Evolutionary conservation across 2,113 vertebrate genomes (phyloP).

Genomic region (Mustelus asterias): DNA sequence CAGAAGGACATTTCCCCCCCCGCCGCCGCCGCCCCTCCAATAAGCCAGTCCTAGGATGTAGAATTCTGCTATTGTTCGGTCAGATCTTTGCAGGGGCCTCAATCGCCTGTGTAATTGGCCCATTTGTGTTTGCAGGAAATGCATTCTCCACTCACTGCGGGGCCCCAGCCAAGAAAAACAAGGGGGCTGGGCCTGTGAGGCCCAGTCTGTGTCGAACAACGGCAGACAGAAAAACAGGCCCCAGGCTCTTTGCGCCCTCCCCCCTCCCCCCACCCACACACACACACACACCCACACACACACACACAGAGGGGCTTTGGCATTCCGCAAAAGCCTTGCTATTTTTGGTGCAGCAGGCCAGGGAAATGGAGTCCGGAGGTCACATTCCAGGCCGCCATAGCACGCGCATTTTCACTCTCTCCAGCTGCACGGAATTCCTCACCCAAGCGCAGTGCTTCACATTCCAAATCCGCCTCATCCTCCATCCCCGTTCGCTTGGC

Average conservation of each 20-base stretch:
- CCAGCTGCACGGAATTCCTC: not conserved
- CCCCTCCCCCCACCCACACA: no score
- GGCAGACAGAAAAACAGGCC: not conserved
- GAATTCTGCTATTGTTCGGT: not conserved
- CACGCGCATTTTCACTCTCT: not conserved
- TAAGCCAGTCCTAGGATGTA: not conserved
- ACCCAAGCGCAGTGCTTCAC: not conserved
- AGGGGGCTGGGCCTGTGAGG: not conserved
- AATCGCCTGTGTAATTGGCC: not conserved
- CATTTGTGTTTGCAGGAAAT: not conserved
- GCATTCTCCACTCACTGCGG: not conserved
- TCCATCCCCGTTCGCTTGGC: not conserved
- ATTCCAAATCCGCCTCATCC: not conserved
- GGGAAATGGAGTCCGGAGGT: not conserved
- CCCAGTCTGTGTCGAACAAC: not conserved
- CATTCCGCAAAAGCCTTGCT: not conserved
- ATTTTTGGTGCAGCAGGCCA: not conserved
- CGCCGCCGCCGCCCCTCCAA: not conserved
- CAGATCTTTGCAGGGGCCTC: not conserved
- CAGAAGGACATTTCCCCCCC: no score
- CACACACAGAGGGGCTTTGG: not conserved
- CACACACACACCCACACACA: no score
- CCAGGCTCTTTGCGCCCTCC: not conserved
- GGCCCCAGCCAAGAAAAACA: not conserved
- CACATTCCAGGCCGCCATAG: not conserved